phyloP scores from a whole-genome alignment of 2,888 invertebrate species.

The Aphidoletes aphidimyza region DNA sequence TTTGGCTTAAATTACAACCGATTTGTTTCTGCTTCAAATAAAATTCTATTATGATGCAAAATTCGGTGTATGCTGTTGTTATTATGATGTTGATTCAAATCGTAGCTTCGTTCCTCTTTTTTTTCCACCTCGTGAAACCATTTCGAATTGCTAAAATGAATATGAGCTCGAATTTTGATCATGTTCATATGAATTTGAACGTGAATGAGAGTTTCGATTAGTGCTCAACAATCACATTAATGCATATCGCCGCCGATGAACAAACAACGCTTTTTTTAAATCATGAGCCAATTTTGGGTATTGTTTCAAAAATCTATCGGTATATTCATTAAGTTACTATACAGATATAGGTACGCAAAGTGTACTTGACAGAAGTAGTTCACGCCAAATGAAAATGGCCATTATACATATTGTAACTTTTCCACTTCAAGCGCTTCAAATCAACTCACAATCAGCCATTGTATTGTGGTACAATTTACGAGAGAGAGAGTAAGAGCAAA shows the following conservation, averaged over 20 bases:
- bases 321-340: neutral
- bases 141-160: neutral
- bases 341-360: no score
- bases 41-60: conserved; percentile 21
- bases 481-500: no score
- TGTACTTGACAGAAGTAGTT: neutral
- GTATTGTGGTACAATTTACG: no score
- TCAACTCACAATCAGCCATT: neutral
- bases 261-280: neutral
- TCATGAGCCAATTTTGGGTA: neutral
- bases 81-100: neutral
- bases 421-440: neutral
- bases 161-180: neutral
- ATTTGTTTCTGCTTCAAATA: neutral
- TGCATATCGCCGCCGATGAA: conserved; percentile 9
- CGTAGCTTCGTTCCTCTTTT: neutral
- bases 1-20: no score
- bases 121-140: no score
- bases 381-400: neutral
- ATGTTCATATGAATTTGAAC: neutral
- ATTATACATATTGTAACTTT: neutral
- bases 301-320: neutral
- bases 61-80: neutral
- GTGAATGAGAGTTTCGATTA: conserved; percentile 20
- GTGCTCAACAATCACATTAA: neutral